Evolutionary conservation across 2,888 invertebrate species (phyloP), one percentile per base, ranked within the genome.

Genomic region (Brachyptera putata): DNA sequence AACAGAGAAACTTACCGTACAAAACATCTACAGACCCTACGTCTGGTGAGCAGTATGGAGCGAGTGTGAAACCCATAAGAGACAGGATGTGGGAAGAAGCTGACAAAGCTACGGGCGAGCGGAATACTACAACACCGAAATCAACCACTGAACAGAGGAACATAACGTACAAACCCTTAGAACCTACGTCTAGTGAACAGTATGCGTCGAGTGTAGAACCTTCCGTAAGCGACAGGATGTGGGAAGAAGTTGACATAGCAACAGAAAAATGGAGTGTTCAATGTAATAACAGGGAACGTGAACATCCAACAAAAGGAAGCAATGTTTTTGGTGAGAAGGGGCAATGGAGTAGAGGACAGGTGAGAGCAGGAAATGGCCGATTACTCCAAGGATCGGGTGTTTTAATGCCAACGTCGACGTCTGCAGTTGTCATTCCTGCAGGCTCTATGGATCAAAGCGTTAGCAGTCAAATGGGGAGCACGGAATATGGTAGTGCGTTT

Each of bases 391-490:
- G 60, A 16, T 49, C 57, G 4, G 16, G 56, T 18, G 50, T 61
- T 2, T 39, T 61, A 16, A n/a, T 57, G 21, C 39, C 50, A 16
- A 49, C 39, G 14, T 16, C 53, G n/a, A 11, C 18, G 3, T n/a
- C 9, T 43, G 41, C 21, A 4, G 11, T 21, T 26, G 11, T n/a
- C 3, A 53, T 1, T 22, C 9, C 7, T 9, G 9, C 34, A 11
- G 21, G 18, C 11, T 22, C 9, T 1, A 36, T 34, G 34, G 36
- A 53, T 16, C 64, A 65, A 13, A 69, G 70, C 67, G 68, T 69
- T 9, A 68, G 68, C 60, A 70, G 69, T 60, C 70, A 71, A 64
- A 69, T 70, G 69, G 72, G 69, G 3, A n/a, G n/a, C n/a, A 62
- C 64, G 24, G 68, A 68, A 57, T 67, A 70, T 21, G 63, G 69